These are phyloP conservation scores for Sphenopsis melanotis DNA, from an alignment of 2,797 vertebrate species.

Conservation along the genomic window DNA sequence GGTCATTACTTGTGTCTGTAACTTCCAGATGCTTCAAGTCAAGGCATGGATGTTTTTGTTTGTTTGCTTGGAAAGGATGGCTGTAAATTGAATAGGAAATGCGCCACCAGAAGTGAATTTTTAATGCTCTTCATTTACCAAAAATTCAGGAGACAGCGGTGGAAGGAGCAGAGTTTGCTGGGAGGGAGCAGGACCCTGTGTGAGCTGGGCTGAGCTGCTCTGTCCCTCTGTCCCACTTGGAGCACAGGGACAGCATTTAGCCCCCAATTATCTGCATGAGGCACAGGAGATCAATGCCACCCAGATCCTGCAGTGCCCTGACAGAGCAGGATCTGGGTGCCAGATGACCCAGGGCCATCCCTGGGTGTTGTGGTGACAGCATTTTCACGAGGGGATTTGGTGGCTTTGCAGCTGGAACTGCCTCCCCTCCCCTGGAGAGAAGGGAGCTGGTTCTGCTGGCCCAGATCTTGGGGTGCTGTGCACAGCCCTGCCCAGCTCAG, in stretches of 20 bases:
- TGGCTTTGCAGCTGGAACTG: background rate
- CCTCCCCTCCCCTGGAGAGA: background rate
- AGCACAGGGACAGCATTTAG: background rate
- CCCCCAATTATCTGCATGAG: background rate
- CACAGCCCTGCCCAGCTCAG: background rate
- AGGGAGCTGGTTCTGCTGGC: background rate
- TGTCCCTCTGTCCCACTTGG: background rate
- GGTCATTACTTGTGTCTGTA: background rate
- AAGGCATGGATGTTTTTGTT: background rate
- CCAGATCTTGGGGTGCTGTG: background rate
- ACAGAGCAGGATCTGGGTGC: no score
- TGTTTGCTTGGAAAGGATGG: background rate
- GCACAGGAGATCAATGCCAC: background rate
- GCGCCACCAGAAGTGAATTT: background rate
- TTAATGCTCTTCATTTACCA: background rate
- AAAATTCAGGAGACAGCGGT: fast-evolving
- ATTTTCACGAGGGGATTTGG: no score
- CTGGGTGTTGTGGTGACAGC: no score
- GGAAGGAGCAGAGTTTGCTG: fast-evolving
- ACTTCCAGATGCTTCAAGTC: background rate
- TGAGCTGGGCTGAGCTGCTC: background rate
- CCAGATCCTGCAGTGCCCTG: fast-evolving
- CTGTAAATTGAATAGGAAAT: background rate
- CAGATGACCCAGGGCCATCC: no score
- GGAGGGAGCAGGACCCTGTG: background rate